Percentiles rank a stretch among this genome's conserved stretches.
Evolutionary conservation across 2,113 vertebrate genomes (phyloP).

Genomic region (Hipposideros armiger): DNA sequence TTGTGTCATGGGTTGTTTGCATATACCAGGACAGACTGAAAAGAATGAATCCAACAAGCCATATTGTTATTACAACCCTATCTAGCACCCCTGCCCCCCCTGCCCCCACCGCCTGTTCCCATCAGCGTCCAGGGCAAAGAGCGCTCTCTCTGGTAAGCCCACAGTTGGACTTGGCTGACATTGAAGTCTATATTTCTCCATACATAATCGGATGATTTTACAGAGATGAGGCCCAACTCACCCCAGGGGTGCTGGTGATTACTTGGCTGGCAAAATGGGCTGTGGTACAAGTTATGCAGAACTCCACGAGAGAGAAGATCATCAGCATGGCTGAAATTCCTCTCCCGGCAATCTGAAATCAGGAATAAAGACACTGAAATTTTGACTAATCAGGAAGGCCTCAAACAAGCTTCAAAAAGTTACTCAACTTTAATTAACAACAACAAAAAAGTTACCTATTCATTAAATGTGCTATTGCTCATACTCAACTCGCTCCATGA

Average conservation of each 20-base stretch:
- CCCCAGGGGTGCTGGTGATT: neutral
- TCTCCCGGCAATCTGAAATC: conserved; percentile 45
- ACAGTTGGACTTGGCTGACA: neutral
- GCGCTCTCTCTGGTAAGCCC: neutral
- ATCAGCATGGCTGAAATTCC: conserved; percentile 55
- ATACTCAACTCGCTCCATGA: neutral
- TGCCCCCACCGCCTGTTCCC: neutral
- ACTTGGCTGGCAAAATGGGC: neutral
- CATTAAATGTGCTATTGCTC: neutral
- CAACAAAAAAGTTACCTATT: neutral
- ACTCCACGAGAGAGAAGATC: conserved; percentile 50
- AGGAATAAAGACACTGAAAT: neutral
- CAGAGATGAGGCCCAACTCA: conserved; percentile 20
- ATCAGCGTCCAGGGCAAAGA: neutral
- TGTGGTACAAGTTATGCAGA: neutral
- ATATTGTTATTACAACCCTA: neutral
- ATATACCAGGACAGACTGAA: neutral
- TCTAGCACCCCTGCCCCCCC: fast-evolving
- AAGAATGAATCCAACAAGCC: neutral
- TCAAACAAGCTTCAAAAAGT: neutral
- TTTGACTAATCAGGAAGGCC: neutral
- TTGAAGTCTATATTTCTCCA: neutral
- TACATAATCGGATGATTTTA: neutral
- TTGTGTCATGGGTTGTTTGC: neutral
- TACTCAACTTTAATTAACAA: too few relatives aligned